Evolutionary conservation across 2,797 vertebrate species (phyloP), one percentile per base, ranked within the genome.

Genomic region (Coccyzus lansbergi): DNA sequence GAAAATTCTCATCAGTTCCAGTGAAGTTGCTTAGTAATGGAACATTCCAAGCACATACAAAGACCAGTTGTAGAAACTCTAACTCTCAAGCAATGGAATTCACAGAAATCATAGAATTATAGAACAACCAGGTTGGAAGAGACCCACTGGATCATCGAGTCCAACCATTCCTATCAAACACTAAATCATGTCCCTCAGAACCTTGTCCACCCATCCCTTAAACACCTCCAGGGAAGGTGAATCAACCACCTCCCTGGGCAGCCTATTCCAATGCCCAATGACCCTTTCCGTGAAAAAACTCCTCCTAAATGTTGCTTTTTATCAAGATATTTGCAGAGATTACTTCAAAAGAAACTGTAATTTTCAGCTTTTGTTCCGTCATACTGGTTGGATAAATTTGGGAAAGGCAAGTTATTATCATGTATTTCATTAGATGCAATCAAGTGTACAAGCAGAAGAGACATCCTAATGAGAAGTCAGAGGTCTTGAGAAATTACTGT

Each of bases 401-500:
- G 46, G 65, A 92, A 81, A 68, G 62, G 25, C 71, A 80, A 88
- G 82, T 87, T 95, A 85, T 71, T 77, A 83, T 78, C 11, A 53
- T 48, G 52, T 42, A 84, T 29, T 87, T 93, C 83, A 92, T 96
- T 92, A 91, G 69, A 86, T 76, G 65, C 36, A 80, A 81, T 94
- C 86, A 95, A 95, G 62, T 79, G 69, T 70, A 92, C 71, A 93
- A 86, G 52, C 64, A 81, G 59, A 95, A 88, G 38, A 65, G 52
- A 78, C 51, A 79, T 86, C 83, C 40, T 89, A 68, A 92, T 63
- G 70, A 86, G 90, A 92, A 94, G 78, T 86, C 69, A 92, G 86
- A 96, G 93, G 48, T 65, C 92, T 91, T 96, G 91, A 93, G 92
- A 95, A 95, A 97, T 93, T 80, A 88, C 88, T 78, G 60, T 93